Percentiles rank a stretch among this genome's conserved stretches.
These are phyloP conservation scores for Petrocephalus schoutedeni DNA, from an alignment of 2,797 vertebrate species.

Conservation along the genomic window DNA sequence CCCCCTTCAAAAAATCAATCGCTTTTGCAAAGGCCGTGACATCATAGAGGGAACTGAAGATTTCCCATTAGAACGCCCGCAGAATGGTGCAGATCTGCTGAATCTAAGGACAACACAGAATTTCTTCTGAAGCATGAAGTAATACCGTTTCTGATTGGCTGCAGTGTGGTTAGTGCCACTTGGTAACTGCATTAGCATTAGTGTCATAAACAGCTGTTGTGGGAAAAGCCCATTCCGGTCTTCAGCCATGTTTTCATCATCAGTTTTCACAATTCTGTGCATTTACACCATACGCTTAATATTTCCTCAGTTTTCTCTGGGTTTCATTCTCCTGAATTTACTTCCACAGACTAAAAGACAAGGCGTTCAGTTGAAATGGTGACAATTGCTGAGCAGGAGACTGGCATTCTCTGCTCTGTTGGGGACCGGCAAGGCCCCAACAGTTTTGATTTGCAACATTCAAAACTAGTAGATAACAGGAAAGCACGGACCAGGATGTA, in stretches of 20 bases:
- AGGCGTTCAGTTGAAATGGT: slow-evolving; percentile 22
- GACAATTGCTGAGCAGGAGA: neutral
- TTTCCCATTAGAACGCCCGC: neutral
- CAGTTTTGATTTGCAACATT: neutral
- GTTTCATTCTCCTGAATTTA: neutral
- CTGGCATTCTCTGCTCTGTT: neutral
- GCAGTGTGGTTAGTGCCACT: slow-evolving; percentile 8
- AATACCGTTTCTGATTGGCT: slow-evolving; percentile 15
- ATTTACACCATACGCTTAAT: slow-evolving; percentile 21
- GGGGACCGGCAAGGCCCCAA: neutral
- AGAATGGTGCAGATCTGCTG: neutral
- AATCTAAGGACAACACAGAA: neutral
- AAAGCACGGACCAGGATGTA: neutral
- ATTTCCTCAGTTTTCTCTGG: neutral
- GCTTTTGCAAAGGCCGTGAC: neutral
- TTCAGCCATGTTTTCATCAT: neutral
- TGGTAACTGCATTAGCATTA: slow-evolving; percentile 35
- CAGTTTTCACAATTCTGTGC: slow-evolving; percentile 1
- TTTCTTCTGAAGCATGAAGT: neutral
- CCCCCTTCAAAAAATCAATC: slow-evolving; percentile 8
- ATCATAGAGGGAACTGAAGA: neutral
- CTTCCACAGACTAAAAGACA: neutral
- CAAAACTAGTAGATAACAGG: neutral
- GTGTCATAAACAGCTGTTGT: slow-evolving; percentile 16
- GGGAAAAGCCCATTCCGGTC: neutral